Evolutionary conservation across 2,888 invertebrate species (phyloP).

Genomic region (Machimus rusticus): DNA sequence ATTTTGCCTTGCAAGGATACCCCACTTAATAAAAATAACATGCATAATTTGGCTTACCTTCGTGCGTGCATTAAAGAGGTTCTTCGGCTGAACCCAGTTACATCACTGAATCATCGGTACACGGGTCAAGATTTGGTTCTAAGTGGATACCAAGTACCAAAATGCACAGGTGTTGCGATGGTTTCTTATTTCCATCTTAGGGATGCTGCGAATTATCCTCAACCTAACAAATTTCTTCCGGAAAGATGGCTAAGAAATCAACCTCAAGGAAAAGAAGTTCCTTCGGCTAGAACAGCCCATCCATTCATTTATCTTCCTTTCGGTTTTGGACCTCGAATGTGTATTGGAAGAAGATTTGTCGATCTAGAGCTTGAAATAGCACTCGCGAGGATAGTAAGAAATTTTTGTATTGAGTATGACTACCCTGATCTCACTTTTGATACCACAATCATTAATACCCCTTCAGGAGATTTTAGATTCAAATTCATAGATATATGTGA

Average conservation of each 20-base stretch:
- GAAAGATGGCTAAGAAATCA: slow-evolving; percentile 71
- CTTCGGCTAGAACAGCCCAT: slow-evolving; percentile 41
- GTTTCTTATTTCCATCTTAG: slow-evolving; percentile 69
- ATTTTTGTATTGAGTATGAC: slow-evolving; percentile 55
- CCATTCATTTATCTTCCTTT: slow-evolving; percentile 72
- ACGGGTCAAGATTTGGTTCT: slow-evolving; percentile 68
- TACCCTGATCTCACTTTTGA: slow-evolving; percentile 53
- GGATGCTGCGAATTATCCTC: slow-evolving; percentile 55
- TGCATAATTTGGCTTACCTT: slow-evolving; percentile 68
- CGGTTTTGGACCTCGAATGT: slow-evolving; percentile 73
- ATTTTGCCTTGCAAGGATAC: slow-evolving; percentile 62
- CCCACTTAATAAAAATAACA: slow-evolving; percentile 59
- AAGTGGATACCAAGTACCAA: slow-evolving; percentile 68
- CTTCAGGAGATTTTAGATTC: slow-evolving; percentile 58
- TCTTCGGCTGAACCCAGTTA: slow-evolving; percentile 70
- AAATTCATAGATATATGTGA: slow-evolving; percentile 55
- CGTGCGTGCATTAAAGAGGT: slow-evolving; percentile 79
- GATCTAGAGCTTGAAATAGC: slow-evolving; percentile 73
- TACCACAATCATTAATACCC: slow-evolving; percentile 53
- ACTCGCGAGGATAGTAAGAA: slow-evolving; percentile 58
- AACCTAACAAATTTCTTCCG: slow-evolving; percentile 67
- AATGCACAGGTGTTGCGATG: slow-evolving; percentile 76
- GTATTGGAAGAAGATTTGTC: slow-evolving; percentile 76
- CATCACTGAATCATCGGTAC: slow-evolving; percentile 67
- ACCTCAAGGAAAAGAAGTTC: slow-evolving; percentile 49